Evolutionary conservation across 2,797 vertebrate species (phyloP).

Genomic region (Melanotaenia pygmaea): DNA sequence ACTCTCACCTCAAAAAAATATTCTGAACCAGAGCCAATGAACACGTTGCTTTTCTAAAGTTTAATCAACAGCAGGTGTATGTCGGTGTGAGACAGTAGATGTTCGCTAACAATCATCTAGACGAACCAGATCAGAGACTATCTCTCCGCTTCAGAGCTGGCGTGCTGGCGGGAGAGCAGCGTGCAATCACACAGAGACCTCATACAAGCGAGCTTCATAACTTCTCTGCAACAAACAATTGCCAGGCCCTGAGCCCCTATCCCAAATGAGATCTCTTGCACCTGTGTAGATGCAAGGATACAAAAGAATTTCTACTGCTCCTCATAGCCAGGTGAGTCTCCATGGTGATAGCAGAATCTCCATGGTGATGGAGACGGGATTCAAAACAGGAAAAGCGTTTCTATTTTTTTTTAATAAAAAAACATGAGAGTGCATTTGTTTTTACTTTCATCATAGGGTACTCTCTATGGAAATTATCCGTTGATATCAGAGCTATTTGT

Average conservation of each 20-base stretch:
- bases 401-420: conserved; percentile 14
- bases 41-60: conserved; percentile 57
- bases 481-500: neutral
- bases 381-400: conserved; percentile 31
- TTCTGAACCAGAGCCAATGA: conserved; percentile 42
- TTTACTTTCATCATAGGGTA: conserved; percentile 27
- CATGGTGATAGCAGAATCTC: conserved; percentile 45
- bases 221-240: conserved; percentile 53
- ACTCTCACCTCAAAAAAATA: conserved; percentile 40
- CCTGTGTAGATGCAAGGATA: conserved; percentile 56
- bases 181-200: conserved; percentile 55
- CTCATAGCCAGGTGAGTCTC: conserved; percentile 46
- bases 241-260: conserved; percentile 39
- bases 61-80: conserved; percentile 56
- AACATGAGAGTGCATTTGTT: conserved; percentile 27
- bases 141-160: conserved; percentile 51
- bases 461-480: conserved; percentile 30
- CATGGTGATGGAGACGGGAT: conserved; percentile 51
- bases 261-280: conserved; percentile 66
- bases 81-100: conserved; percentile 40
- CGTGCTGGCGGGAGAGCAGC: conserved; percentile 37
- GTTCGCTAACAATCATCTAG: conserved; percentile 60
- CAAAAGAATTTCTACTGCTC: conserved; percentile 45
- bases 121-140: conserved; percentile 69
- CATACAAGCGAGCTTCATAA: conserved; percentile 73